Evolutionary conservation across 2,888 invertebrate species (phyloP), one percentile per base, ranked within the genome.

Genomic region (Cephus sareptanus): DNA sequence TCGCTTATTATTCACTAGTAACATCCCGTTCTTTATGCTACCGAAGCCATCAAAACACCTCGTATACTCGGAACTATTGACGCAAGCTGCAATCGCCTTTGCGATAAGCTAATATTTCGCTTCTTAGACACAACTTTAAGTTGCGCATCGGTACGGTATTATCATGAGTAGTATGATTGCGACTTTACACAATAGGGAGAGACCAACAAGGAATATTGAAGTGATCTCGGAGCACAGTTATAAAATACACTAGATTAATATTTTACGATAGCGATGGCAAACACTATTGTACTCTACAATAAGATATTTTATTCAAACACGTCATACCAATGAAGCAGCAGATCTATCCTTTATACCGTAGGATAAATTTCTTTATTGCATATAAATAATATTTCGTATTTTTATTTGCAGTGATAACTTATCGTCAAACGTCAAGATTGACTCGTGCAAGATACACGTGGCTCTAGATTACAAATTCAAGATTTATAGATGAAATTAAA

Each of bases 31-130:
- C 34, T 15, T 71, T 31, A 15, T 71, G 31, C 71, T 31, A 15
- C 33, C 23, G 31, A 31, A 31, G 31, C 15, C 76, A 74, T 77
- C 81, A 85, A 85, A 83, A 86, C 83, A 85, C 40, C 68, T 34
- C 74, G 23, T 13, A 31, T 30, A 74, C 74, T 30, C 71, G 71
- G 71, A 33, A 23, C 74, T 35, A 74, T 74, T 74, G 74, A 74
- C 74, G 35, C 35, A 74, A 34, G 74, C 74, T 74, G 74, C 37
- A 74, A 74, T 74, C 74, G 34, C n/a, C 35, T 30, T 34, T 23
- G n/a, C 33, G 74, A 74, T 74, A 74, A 34, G 74, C 34, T 34
- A 35, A 74, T n/a, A 23, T n/a, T 34, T 34, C 37, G 13, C 74
- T 71, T 35, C 31, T 74, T 33, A 71, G 71, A 71, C 71, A 71